Base-by-base conservation (phyloP, 2,888 invertebrate genomes). In the Tetramorium bicarinatum region DNA sequence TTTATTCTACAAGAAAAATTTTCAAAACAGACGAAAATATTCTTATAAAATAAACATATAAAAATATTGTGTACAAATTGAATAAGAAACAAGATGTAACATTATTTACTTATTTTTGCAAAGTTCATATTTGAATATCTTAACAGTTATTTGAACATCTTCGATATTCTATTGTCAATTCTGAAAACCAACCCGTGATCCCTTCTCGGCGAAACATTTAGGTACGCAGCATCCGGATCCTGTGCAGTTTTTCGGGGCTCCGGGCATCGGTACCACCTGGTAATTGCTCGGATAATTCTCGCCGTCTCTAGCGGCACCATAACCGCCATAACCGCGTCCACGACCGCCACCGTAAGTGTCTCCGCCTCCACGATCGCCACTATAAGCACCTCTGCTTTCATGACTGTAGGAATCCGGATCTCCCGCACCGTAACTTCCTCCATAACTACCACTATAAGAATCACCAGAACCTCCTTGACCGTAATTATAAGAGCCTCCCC, bases 191-290 rank as follows among this genome's bases (percentile, higher is more conserved):
- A 97, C 97, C 92, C 98, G 96, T 85, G 96, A 96, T 93, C 98
- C 98, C 95, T 98, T 98, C 95, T 98, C 98, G 1, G 98, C 98
- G 88, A 98, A 97, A 95, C 98, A 98, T 95, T 98, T 98, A 0
- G 98, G 98, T 59, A 96, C 96, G 92, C 98, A 98, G 91, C 97
- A 97, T 82, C 96, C 97, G 0, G 96, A 96, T 15, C 96, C 96
- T 0, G 96, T 96, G 91, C 97, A 97, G 91, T 97, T 97, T 66
- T 95, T 95, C n/a, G 95, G 84, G 91, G 96, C 95, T 80, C 95
- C 95, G 4, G 95, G 95, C 29, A 95, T 95, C 2, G 96, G 95
- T 80, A 95, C 94, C 6, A 95, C 95, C 38, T 95, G 95, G 87
- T 95, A 96, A 89, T 95, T 96, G 85, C 95, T 95, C 2, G 95